A percentile compares a stretch with the other conserved stretches of the same genome.
Conservation (phyloP, 2,113 vertebrate species). For the Aptenodytes patagonicus region DNA sequence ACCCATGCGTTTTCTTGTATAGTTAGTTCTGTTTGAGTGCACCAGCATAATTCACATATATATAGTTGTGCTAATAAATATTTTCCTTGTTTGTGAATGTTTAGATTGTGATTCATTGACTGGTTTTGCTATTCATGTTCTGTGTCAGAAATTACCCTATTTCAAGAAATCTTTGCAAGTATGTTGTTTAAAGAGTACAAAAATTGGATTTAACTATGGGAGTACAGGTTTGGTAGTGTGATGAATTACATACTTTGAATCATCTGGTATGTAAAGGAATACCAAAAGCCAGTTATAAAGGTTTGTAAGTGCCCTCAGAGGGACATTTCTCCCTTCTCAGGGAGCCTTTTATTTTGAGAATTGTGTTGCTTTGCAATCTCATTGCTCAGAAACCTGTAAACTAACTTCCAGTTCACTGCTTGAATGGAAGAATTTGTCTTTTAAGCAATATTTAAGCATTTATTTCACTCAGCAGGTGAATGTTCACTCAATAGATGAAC, state of each 20-base stretch:
- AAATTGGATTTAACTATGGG: not conserved
- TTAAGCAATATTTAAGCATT: not conserved
- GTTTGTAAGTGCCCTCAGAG: not conserved
- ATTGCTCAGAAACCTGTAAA: not conserved
- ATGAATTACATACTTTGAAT: not conserved
- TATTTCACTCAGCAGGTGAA: not conserved
- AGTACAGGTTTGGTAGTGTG: not conserved
- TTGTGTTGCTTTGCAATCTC: not conserved
- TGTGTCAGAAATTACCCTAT: not conserved
- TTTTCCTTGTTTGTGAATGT: not conserved
- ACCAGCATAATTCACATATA: not conserved
- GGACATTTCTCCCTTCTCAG: not conserved
- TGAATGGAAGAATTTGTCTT: not conserved
- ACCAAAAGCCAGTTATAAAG: not conserved
- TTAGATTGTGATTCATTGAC: not conserved
- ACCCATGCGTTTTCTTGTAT: fast-evolving
- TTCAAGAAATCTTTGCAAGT: not conserved
- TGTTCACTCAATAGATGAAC: not conserved
- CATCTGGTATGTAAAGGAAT: not conserved
- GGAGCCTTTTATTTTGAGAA: not conserved
- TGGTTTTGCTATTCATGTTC: not conserved
- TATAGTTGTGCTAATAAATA: not conserved
- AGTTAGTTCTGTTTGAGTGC: not conserved
- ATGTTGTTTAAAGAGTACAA: not conserved
- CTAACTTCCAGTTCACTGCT: not conserved